Evolutionary conservation across 2,113 vertebrate species (phyloP).

Genomic region (Bubo bubo): DNA sequence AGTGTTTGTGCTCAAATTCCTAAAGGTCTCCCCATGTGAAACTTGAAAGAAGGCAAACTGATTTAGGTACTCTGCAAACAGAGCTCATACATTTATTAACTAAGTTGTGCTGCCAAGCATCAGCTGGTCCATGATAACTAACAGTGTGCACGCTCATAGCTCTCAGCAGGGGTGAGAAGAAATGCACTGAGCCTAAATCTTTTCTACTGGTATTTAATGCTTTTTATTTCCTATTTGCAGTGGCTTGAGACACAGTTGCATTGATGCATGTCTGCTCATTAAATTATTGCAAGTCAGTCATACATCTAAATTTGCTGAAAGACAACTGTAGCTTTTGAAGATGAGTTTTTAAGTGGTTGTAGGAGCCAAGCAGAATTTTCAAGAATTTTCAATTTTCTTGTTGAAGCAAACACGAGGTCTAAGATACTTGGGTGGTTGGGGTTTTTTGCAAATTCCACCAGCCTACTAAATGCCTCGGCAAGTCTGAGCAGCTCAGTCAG

Average conservation of each 20-base stretch:
- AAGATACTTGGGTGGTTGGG: neutral
- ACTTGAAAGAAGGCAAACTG: neutral
- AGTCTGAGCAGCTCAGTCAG: conserved; percentile 39
- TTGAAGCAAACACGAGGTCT: neutral
- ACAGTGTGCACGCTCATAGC: neutral
- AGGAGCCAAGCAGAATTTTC: neutral
- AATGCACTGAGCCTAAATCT: neutral
- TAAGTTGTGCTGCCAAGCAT: neutral
- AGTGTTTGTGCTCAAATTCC: neutral
- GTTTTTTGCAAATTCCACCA: conserved; percentile 3
- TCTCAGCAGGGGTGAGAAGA: neutral
- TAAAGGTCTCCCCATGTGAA: neutral
- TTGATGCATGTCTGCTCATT: neutral
- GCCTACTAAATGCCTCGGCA: conserved; percentile 39
- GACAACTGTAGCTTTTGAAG: neutral
- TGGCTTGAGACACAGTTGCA: neutral
- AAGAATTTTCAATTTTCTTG: neutral
- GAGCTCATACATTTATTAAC: neutral
- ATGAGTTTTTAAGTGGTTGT: neutral
- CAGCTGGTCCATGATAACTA: neutral
- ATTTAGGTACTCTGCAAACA: neutral
- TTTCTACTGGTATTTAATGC: neutral
- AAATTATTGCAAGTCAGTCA: neutral
- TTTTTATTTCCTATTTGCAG: neutral
- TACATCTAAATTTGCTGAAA: neutral